Evolutionary conservation across 1,140 invertebrate genomes (phyloP).

Genomic region (Caenorhabditis inopinata): DNA sequence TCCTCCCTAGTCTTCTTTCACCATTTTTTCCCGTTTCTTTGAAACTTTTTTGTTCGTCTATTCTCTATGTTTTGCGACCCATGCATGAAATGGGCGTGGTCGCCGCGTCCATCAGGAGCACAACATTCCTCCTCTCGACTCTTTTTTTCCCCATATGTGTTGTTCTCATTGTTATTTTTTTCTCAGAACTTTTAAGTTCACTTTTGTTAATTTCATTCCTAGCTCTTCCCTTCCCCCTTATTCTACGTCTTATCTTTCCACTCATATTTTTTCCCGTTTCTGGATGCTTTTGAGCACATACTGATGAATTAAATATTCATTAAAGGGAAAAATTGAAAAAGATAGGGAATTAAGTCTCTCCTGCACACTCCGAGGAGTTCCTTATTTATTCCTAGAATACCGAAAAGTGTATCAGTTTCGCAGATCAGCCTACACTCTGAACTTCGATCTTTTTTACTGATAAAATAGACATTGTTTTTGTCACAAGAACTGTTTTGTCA

Average conservation of each 20-base stretch:
- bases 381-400: background rate
- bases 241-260: background rate
- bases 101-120: conserved; percentile 30
- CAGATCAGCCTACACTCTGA: background rate
- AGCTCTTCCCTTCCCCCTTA: background rate
- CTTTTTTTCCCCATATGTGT: conserved; percentile 29
- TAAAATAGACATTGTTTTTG: conserved; percentile 6
- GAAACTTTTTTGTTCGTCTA: conserved; percentile 13
- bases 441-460: background rate
- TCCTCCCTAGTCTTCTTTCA: background rate
- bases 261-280: background rate
- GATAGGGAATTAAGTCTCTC: background rate
- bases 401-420: background rate
- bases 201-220: background rate
- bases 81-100: conserved; percentile 27
- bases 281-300: background rate
- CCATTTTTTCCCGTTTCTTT: conserved; percentile 3
- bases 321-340: background rate
- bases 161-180: conserved; percentile 32
- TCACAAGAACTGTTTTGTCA: conserved; percentile 27
- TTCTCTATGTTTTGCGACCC: conserved; percentile 31
- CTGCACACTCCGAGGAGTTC: conserved; percentile 18
- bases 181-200: conserved; percentile 21
- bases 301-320: conserved; percentile 32
- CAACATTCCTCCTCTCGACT: conserved; percentile 19